phyloP scores from a whole-genome alignment of 2,888 invertebrate species.

The Drosophila mulleri region DNA sequence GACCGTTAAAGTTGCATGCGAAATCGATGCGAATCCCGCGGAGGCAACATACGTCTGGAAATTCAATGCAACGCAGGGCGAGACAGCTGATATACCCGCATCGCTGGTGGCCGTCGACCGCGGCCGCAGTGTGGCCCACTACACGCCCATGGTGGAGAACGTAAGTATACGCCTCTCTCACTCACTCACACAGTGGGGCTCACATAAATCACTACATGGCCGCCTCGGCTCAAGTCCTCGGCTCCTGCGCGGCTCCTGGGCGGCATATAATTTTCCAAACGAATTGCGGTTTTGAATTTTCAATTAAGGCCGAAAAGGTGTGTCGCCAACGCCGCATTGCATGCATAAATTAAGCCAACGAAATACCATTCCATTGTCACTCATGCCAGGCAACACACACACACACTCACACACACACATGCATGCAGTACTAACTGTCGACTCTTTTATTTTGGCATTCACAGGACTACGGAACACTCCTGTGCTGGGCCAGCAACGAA shows the following conservation, averaged over 20 bases:
- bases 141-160: conserved; percentile 90
- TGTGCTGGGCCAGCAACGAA: conserved; percentile 91
- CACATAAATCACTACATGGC: conserved; percentile 58
- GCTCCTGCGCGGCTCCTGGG: conserved; percentile 6
- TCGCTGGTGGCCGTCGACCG: conserved; percentile 88
- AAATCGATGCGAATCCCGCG: conserved; percentile 90
- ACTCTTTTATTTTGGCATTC: conserved; percentile 34
- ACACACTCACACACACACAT: conserved; percentile 13
- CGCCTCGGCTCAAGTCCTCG: neutral
- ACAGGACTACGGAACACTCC: conserved; percentile 90
- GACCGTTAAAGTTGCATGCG: conserved; percentile 89
- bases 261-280: conserved; percentile 83
- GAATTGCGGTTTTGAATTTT: conserved; percentile 83
- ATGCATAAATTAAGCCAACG: conserved; percentile 79
- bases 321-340: conserved; percentile 64
- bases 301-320: conserved; percentile 75
- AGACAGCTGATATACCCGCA: conserved; percentile 89
- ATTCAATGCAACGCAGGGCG: conserved; percentile 90
- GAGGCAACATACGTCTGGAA: conserved; percentile 90
- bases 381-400: conserved; percentile 37
- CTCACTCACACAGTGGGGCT: conserved; percentile 4
- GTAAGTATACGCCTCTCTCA: conserved; percentile 74
- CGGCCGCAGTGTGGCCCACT: conserved; percentile 88
- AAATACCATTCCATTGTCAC: conserved; percentile 72
- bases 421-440: neutral